Evolutionary conservation across 2,113 vertebrate genomes (phyloP), one percentile per base, ranked within the genome.

Genomic region (Mesocricetus auratus): DNA sequence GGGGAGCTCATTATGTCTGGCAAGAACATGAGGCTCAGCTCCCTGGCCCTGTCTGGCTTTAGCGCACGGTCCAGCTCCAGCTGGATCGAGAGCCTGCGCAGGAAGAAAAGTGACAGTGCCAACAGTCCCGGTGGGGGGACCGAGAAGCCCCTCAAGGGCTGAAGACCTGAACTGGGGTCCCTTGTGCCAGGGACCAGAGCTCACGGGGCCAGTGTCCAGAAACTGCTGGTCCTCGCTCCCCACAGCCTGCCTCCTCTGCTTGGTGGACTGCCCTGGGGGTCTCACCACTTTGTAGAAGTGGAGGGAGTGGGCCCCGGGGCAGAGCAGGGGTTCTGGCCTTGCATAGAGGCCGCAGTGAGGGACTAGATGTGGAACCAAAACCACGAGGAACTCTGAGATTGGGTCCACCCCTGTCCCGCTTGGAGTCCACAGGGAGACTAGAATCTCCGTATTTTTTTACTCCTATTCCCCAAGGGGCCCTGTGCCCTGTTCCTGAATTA

Each of bases 1-100:
- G 99, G 99, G 45, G 99, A 99, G 97, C 99, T 99, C 94, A 99
- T 99, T 96, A 99, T 99, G 96, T 99, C 99, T 0, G 99, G 99
- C 77, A 99, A 99, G 97, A 99, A 99, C 98, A 99, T 99, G 99
- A 97, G 99, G 7, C 99, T 99, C 62, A 99, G 99, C 74, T 99
- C 99, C 22, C 90, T 99, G 93, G 99, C 99, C 0, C 98, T 99
- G 24, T 99, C 99, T 95, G 97, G 97, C 92, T 99, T 99, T 5
- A 95, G 98, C 58, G 93, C 99, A 4, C 99, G 99, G 42, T 98
- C 99, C 97, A 99, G 99, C 98, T 93, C 98, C 93, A 98, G 98
- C 98, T 99, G 99, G 99, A 99, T 99, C 0, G 99, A 99, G 96
- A 99, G 99, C 1, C 98, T 99, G 58, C 98, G 99, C 87, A 98